Conservation (phyloP, 2,888 invertebrate genomes). For the Maniola hyperantus region DNA sequence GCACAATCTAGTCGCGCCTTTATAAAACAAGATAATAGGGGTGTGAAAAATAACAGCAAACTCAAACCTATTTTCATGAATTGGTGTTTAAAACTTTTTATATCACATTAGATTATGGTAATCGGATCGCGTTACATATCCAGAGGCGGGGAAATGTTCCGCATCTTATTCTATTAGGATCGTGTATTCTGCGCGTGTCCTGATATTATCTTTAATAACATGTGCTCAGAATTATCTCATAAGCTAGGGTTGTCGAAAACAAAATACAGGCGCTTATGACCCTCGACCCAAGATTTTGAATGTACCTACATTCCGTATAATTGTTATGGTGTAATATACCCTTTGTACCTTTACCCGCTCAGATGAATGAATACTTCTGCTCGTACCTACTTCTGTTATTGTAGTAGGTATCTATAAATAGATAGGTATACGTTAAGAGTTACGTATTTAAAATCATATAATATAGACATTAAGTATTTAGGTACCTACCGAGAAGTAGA, state of each 20-base stretch:
- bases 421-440: too few species aligned
- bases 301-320: conserved; percentile 1
- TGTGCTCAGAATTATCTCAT: conserved; percentile 45
- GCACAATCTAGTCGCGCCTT: too few species aligned
- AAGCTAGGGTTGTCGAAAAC: conserved; percentile 28
- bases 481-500: too few species aligned
- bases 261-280: conserved; percentile 14
- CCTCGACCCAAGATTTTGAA: conserved; percentile 10
- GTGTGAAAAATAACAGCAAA: conserved; percentile 5
- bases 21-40: neutral
- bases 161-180: conserved; percentile 61
- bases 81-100: conserved; percentile 10
- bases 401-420: neutral
- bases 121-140: conserved; percentile 37
- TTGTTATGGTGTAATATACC: conserved; percentile 11
- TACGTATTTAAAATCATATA: too few species aligned
- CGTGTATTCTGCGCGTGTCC: conserved; percentile 54
- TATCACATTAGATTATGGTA: conserved; percentile 6
- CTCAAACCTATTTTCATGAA: neutral
- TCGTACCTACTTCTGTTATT: neutral
- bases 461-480: too few species aligned
- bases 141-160: conserved; percentile 41
- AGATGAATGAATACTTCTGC: neutral
- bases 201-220: conserved; percentile 59
- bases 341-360: conserved; percentile 5